phyloP scores from a whole-genome alignment of 2,113 vertebrate genomes.

The Oreamnos americanus region DNA sequence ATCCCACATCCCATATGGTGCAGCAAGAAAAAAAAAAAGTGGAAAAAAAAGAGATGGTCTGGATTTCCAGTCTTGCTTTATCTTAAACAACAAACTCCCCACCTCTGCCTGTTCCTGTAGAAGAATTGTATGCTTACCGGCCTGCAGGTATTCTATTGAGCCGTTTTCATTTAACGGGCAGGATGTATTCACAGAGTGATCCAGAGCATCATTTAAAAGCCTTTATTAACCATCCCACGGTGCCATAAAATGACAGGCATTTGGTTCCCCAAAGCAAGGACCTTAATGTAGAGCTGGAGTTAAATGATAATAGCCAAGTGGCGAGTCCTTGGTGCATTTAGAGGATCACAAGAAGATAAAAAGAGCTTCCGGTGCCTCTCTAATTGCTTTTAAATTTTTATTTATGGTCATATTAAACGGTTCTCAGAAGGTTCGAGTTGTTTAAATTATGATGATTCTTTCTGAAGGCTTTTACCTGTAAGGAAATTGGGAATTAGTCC shows the following conservation, averaged over 20 bases:
- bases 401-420: slow-evolving; percentile 62
- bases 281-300: slow-evolving; percentile 5
- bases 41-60: background rate
- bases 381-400: slow-evolving; percentile 68
- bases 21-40: background rate
- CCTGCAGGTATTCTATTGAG: background rate
- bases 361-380: slow-evolving; percentile 38
- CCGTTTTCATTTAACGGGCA: background rate
- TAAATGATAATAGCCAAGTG: slow-evolving; percentile 46
- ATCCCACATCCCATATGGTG: background rate
- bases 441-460: slow-evolving; percentile 38
- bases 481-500: slow-evolving; percentile 50
- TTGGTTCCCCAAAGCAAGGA: slow-evolving; percentile 37
- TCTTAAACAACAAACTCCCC: background rate
- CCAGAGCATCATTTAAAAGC: slow-evolving; percentile 5
- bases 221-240: slow-evolving; percentile 41
- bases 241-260: slow-evolving; percentile 47
- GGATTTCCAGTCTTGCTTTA: background rate
- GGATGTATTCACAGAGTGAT: background rate
- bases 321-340: slow-evolving; percentile 49
- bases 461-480: slow-evolving; percentile 46
- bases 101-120: background rate
- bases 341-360: slow-evolving; percentile 40
- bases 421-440: background rate
- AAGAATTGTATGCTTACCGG: background rate